Percentiles rank a stretch among this genome's conserved stretches.
phyloP scores from a whole-genome alignment of 2,113 vertebrate species.

The Mastomys coucha region DNA sequence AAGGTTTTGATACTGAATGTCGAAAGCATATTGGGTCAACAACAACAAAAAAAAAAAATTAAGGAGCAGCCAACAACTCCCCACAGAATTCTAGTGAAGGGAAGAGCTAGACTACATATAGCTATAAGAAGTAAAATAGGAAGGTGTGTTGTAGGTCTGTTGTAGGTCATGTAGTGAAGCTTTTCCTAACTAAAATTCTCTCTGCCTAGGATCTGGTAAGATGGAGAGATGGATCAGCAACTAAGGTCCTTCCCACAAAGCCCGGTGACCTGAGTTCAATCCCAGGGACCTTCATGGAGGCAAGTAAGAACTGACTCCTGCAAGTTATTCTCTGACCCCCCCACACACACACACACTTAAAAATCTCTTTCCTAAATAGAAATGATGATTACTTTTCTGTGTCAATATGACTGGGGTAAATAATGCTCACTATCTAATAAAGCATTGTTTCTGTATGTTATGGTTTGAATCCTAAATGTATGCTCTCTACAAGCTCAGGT shows the following conservation, averaged over 20 bases:
- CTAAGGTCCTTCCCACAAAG: neutral
- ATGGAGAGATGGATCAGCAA: neutral
- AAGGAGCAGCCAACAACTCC: constrained; percentile 33
- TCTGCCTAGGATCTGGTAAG: neutral
- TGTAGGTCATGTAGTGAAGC: neutral
- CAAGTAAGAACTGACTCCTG: neutral
- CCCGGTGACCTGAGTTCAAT: neutral
- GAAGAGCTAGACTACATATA: neutral
- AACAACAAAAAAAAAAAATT: constrained; percentile 14
- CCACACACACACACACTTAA: neutral
- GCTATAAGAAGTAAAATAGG: neutral
- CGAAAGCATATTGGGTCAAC: constrained; percentile 68
- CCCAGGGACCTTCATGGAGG: neutral
- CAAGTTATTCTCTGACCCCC: neutral
- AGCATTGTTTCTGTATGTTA: neutral
- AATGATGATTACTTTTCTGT: neutral
- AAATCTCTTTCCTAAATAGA: neutral
- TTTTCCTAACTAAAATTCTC: constrained; percentile 25
- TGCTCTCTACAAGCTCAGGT: neutral
- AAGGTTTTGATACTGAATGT: constrained; percentile 61
- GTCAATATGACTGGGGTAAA: neutral
- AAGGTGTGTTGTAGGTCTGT: neutral
- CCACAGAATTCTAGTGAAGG: constrained; percentile 43
- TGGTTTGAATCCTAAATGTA: neutral
- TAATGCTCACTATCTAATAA: neutral